Conservation (phyloP, 2,113 vertebrate species). For the Irena cyanogastra region DNA sequence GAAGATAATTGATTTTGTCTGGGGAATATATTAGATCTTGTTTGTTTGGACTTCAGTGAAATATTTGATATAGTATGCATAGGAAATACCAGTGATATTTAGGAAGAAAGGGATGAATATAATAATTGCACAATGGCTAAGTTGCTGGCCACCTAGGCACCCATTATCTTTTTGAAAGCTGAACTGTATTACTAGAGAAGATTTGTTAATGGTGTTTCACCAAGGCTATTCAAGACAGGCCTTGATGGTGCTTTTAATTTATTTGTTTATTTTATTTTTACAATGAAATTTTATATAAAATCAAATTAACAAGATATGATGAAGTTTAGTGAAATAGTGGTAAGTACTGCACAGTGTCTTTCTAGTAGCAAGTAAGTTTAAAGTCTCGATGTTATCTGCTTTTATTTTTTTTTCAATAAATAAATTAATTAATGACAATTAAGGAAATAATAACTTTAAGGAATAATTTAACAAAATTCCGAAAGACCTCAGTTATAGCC, state of each 20-base stretch:
- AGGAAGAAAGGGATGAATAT: background rate
- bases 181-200: background rate
- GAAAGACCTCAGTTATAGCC: background rate
- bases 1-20: background rate
- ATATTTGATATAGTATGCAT: background rate
- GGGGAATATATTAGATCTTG: background rate
- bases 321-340: background rate
- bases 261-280: background rate
- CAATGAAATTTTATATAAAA: background rate
- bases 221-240: background rate
- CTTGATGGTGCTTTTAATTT: background rate
- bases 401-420: background rate
- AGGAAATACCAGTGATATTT: background rate
- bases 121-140: background rate
- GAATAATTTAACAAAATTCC: background rate
- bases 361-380: rapidly evolving
- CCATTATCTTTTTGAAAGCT: background rate
- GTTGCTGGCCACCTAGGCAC: background rate
- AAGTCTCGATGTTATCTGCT: rapidly evolving
- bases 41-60: slow-evolving; percentile 9
- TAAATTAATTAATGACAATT: background rate
- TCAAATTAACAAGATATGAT: background rate
- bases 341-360: background rate
- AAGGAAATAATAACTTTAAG: background rate
- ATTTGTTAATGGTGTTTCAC: background rate